These are phyloP conservation scores for Spisula solida DNA, from an alignment of 2,888 invertebrate genomes.

Conservation along the genomic window DNA sequence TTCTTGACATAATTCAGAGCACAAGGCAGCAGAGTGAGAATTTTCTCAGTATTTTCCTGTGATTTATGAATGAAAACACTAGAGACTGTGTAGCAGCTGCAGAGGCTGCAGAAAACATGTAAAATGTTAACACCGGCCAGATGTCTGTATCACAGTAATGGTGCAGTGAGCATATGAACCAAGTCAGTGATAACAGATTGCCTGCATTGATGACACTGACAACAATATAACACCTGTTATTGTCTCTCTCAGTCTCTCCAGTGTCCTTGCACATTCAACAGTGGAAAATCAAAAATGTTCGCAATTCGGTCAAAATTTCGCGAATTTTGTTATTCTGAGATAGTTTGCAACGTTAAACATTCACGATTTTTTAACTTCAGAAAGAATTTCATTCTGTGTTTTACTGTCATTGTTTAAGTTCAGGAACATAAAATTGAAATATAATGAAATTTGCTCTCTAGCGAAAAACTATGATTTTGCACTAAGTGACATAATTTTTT, in stretches of 20 bases:
- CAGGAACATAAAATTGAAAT: too few species aligned
- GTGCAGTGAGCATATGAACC: background rate
- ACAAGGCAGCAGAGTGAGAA: background rate
- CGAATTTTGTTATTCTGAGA: too few species aligned
- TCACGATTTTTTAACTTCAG: too few species aligned
- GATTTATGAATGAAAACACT: conserved; percentile 42
- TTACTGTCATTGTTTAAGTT: too few species aligned
- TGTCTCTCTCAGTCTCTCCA: too few species aligned
- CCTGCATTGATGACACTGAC: background rate
- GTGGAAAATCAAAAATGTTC: too few species aligned
- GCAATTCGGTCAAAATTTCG: too few species aligned
- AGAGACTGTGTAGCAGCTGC: background rate
- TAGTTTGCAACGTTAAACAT: too few species aligned
- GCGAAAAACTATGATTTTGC: too few species aligned
- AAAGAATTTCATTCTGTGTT: too few species aligned
- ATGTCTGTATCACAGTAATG: background rate
- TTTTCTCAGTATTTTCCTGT: background rate
- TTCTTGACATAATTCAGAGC: background rate
- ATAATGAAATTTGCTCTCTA: too few species aligned
- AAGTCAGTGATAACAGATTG: background rate
- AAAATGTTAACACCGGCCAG: conserved; percentile 2
- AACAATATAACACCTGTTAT: conserved; percentile 24
- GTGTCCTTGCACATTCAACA: background rate
- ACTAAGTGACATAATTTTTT: too few species aligned
- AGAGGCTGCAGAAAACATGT: background rate